phyloP scores from a whole-genome alignment of 2,888 invertebrate species.

The Balanococcus diminutus region DNA sequence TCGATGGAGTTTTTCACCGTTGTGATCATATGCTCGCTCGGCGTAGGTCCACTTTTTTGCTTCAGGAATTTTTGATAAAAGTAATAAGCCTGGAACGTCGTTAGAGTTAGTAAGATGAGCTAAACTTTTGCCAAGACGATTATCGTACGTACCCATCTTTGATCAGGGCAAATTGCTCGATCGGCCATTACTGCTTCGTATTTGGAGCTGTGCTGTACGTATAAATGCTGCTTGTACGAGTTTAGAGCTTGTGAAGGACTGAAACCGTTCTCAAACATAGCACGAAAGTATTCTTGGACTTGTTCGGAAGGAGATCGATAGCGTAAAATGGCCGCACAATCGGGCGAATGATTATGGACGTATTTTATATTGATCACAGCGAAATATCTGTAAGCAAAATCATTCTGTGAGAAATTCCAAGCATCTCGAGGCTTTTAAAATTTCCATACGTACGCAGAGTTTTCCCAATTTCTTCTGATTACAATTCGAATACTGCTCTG shows the following conservation, averaged over 20 bases:
- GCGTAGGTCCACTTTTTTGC: slow-evolving; percentile 19
- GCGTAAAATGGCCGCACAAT: slow-evolving; percentile 49
- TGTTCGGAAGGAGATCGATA: slow-evolving; percentile 48
- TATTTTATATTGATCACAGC: slow-evolving; percentile 43
- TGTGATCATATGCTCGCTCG: slow-evolving; percentile 36
- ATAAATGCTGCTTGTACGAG: slow-evolving; percentile 48
- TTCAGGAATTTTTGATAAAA: slow-evolving; percentile 50
- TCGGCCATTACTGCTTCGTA: slow-evolving; percentile 28
- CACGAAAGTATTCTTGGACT: slow-evolving; percentile 49
- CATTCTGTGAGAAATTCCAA: background rate
- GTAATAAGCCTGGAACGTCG: slow-evolving; percentile 31
- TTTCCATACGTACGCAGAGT: background rate
- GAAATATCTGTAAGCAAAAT: slow-evolving; percentile 12
- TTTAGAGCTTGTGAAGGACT: slow-evolving; percentile 47
- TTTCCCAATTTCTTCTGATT: slow-evolving; percentile 35
- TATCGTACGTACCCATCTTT: slow-evolving; percentile 39
- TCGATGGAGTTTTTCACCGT: slow-evolving; percentile 42
- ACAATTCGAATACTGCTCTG: slow-evolving; percentile 40
- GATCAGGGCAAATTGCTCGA: slow-evolving; percentile 19
- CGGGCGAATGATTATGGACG: slow-evolving; percentile 51
- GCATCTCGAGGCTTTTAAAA: background rate
- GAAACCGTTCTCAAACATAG: slow-evolving; percentile 50
- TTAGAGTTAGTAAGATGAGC: background rate
- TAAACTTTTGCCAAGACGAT: too few species aligned
- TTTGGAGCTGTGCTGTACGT: slow-evolving; percentile 38